Conservation (phyloP, 2,113 vertebrate species). For the Coturnix japonica region DNA sequence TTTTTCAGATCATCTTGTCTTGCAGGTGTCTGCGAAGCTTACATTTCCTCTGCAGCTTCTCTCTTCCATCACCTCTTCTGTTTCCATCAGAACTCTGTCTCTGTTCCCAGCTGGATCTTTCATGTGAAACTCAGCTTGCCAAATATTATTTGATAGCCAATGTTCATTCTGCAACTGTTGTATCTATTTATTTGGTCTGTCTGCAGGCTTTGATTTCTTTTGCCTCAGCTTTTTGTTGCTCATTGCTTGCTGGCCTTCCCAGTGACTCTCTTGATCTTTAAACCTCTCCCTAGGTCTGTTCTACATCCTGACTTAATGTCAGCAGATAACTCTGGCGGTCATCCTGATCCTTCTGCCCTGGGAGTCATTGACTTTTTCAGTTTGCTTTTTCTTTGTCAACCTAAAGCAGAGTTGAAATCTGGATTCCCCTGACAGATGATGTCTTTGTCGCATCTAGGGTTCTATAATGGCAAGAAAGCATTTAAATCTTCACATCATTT, state of each 20-base stretch:
- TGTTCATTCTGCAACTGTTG: slow-evolving; percentile 4
- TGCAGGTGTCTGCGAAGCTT: slow-evolving; percentile 48
- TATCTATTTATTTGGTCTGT: slow-evolving; percentile 9
- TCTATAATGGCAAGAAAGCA: background rate
- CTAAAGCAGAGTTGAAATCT: background rate
- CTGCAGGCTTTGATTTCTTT: slow-evolving; percentile 20
- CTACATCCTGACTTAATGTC: background rate
- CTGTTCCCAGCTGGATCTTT: slow-evolving; percentile 56
- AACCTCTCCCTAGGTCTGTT: background rate
- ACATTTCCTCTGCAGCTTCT: slow-evolving; percentile 34
- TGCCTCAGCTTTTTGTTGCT: background rate
- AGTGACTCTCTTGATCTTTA: background rate
- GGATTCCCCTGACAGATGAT: background rate
- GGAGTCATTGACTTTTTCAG: background rate
- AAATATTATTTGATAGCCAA: slow-evolving; percentile 31
- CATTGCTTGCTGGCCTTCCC: background rate
- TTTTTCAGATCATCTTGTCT: slow-evolving; percentile 46
- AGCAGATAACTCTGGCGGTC: background rate
- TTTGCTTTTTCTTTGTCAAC: background rate
- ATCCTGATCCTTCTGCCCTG: background rate
- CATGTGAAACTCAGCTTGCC: slow-evolving; percentile 13
- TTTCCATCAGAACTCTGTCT: slow-evolving; percentile 51
- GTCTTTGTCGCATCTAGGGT: background rate
- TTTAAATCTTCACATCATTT: background rate
- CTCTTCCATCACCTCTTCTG: slow-evolving; percentile 21